phyloP scores from a whole-genome alignment of 2,888 invertebrate genomes.

The Drosophila neotestacea region DNA sequence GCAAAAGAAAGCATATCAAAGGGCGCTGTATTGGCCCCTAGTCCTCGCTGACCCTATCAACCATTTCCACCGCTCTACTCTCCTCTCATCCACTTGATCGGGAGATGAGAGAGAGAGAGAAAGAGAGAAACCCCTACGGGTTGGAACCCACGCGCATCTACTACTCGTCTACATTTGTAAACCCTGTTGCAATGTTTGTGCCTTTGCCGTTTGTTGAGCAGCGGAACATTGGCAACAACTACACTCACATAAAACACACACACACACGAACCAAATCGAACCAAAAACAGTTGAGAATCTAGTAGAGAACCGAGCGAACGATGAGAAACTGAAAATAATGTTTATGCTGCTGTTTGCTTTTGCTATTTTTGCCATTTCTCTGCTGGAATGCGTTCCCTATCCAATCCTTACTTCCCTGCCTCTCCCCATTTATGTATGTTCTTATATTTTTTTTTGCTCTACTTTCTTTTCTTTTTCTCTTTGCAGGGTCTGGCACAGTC shows the following conservation, averaged over 20 bases:
- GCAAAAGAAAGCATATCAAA: conserved; percentile 79
- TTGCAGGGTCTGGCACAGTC: conserved; percentile 93
- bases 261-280: conserved; percentile 45
- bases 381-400: conserved; percentile 37
- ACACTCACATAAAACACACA: conserved; percentile 28
- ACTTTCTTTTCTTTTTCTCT: conserved; percentile 9
- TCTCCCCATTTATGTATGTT: conserved; percentile 9
- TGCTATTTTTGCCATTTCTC: conserved; percentile 74
- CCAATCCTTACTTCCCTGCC: not conserved
- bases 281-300: conserved; percentile 21
- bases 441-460: conserved; percentile 17
- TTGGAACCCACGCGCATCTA: conserved; percentile 20
- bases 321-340: conserved; percentile 78
- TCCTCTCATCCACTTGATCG: not conserved
- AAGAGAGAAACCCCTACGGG: conserved; percentile 16
- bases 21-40: conserved; percentile 51
- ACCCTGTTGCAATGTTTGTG: conserved; percentile 60
- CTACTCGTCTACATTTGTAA: conserved; percentile 51
- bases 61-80: conserved; percentile 1
- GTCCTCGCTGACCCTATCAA: conserved; percentile 35
- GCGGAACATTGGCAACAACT: conserved; percentile 40
- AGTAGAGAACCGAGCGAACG: conserved; percentile 45
- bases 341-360: conserved; percentile 81
- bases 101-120: not conserved
- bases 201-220: conserved; percentile 52